A percentile compares a stretch with the other conserved stretches of the same genome.
Evolutionary conservation across 2,113 vertebrate species (phyloP).

Genomic region (Laterallus jamaicensis): DNA sequence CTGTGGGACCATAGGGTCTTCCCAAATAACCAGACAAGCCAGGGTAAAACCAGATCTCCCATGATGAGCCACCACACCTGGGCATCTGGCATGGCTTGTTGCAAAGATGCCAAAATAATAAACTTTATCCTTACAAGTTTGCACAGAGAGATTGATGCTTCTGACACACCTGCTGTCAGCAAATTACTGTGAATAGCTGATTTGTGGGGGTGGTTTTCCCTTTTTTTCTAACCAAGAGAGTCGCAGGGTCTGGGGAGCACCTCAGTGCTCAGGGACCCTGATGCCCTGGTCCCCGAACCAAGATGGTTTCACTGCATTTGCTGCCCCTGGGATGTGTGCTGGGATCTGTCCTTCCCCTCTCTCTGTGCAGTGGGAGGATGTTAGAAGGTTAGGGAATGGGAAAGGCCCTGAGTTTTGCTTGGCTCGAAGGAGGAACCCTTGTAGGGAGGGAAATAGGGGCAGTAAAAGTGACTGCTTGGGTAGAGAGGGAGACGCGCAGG

Average conservation of each 20-base stretch:
- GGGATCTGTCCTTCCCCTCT: background rate
- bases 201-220: background rate
- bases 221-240: background rate
- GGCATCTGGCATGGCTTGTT: background rate
- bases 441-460: background rate
- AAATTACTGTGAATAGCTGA: background rate
- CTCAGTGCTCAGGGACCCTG: rapidly evolving
- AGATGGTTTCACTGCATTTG: background rate
- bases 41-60: background rate
- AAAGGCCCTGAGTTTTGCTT: background rate
- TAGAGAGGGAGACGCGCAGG: background rate
- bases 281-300: rapidly evolving
- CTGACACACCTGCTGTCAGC: background rate
- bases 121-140: background rate
- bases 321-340: background rate
- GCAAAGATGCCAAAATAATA: background rate
- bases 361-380: background rate
- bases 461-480: background rate
- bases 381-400: rapidly evolving
- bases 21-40: background rate
- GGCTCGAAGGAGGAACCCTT: background rate
- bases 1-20: background rate
- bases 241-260: background rate
- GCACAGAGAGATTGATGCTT: background rate
- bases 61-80: background rate